A percentile compares a stretch with the other conserved stretches of the same genome.
phyloP scores from a whole-genome alignment of 2,797 vertebrate genomes.

The Parambassis ranga region DNA sequence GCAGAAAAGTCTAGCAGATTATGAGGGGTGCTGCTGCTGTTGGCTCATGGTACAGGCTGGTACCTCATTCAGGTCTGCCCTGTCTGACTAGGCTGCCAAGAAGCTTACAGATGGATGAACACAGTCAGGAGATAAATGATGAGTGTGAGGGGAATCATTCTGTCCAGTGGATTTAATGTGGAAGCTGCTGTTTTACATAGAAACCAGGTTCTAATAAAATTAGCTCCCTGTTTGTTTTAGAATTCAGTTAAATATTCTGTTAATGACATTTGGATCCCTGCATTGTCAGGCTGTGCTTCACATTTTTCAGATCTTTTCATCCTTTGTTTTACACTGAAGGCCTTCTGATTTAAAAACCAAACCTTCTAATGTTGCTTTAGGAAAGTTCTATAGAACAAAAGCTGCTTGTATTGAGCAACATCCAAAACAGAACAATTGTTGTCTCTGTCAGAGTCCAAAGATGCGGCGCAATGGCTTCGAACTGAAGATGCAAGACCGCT shows the following conservation, averaged over 20 bases:
- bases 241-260: neutral
- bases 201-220: neutral
- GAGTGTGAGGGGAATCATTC: neutral
- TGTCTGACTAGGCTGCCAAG: slow-evolving; percentile 15
- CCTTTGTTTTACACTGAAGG: neutral
- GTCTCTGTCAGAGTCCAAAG: slow-evolving; percentile 86
- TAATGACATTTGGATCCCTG: neutral
- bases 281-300: neutral
- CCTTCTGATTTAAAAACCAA: neutral
- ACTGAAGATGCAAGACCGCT: slow-evolving; percentile 95
- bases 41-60: slow-evolving; percentile 31
- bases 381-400: too few relatives aligned
- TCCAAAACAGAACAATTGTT: neutral
- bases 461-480: slow-evolving; percentile 94
- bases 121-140: slow-evolving; percentile 16
- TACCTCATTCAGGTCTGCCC: slow-evolving; percentile 24
- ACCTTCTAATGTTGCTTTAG: too few relatives aligned
- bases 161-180: neutral
- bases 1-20: slow-evolving; percentile 19
- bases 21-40: neutral
- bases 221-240: neutral
- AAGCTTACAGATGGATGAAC: slow-evolving; percentile 51
- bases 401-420: too few relatives aligned
- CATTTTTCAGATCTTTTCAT: neutral
- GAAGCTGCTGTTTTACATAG: neutral